These are phyloP conservation scores for Crepidodera aurea DNA, from an alignment of 2,888 invertebrate genomes.

Conservation along the genomic window DNA sequence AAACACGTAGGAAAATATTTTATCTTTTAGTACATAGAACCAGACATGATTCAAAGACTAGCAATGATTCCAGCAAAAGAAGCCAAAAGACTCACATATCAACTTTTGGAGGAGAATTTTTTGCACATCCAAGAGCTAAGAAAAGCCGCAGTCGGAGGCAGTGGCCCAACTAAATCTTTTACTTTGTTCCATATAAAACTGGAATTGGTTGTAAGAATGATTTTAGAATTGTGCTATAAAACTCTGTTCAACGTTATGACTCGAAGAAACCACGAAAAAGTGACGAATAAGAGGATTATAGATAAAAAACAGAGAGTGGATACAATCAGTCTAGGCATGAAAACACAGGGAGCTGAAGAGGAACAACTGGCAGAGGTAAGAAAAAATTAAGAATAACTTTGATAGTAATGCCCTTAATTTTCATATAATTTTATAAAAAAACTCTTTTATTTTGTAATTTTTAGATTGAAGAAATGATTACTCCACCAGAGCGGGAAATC, in stretches of 20 bases:
- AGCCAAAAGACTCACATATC: constrained; percentile 87
- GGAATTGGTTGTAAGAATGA: constrained; percentile 72
- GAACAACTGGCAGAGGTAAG: constrained; percentile 82
- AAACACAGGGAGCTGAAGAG: constrained; percentile 78
- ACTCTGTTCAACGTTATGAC: constrained; percentile 74
- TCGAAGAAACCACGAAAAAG: constrained; percentile 71
- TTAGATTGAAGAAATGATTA: constrained; percentile 85
- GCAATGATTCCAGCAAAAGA: constrained; percentile 96
- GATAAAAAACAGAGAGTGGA: constrained; percentile 89
- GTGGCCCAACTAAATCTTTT: constrained; percentile 80
- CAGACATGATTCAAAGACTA: constrained; percentile 88
- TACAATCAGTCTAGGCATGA: constrained; percentile 81
- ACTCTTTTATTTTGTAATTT: constrained; percentile 51
- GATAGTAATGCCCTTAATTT: neutral
- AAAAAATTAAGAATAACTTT: constrained; percentile 22
- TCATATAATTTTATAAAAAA: no score
- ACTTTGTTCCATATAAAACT: constrained; percentile 80
- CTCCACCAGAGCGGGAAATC: constrained; percentile 82
- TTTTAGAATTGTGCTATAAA: constrained; percentile 76
- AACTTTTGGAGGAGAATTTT: constrained; percentile 82
- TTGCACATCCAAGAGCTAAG: constrained; percentile 72
- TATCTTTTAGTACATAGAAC: constrained; percentile 73
- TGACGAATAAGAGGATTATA: constrained; percentile 78
- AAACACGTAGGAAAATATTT: constrained; percentile 63
- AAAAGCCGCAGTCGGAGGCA: constrained; percentile 44